Conservation (phyloP, 37 sponge, comb jelly and placozoan species). For the Haliclona indistincta region DNA sequence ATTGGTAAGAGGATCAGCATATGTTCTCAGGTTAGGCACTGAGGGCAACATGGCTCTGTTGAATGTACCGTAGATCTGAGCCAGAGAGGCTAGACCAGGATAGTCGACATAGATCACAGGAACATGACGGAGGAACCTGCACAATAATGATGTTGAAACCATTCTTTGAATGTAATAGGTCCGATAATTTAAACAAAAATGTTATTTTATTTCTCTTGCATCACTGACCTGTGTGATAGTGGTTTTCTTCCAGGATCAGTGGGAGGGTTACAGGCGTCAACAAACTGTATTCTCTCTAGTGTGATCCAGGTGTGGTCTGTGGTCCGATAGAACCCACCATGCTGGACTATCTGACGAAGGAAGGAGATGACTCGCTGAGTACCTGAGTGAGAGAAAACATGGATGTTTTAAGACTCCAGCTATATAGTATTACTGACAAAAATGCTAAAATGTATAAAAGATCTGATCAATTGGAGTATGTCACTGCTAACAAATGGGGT, state of each 20-base stretch:
- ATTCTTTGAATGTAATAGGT: conserved; percentile 5
- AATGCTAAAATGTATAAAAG: background rate
- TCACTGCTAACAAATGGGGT: too few species aligned
- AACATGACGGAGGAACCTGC: conserved; percentile 94
- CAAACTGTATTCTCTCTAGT: conserved; percentile 95
- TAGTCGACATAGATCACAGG: conserved; percentile 99
- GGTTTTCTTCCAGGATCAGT: conserved; percentile 97
- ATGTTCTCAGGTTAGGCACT: conserved; percentile 86
- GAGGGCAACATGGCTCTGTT: conserved; percentile 94
- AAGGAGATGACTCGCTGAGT: conserved; percentile 98
- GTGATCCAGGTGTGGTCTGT: conserved; percentile 93
- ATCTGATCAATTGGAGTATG: background rate
- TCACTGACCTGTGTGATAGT: conserved; percentile 75
- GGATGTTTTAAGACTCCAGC: background rate
- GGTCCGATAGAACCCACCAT: conserved; percentile 92
- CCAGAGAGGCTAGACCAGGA: conserved; percentile 87
- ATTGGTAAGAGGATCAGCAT: conserved; percentile 94
- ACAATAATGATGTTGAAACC: background rate
- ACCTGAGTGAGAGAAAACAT: conserved; percentile 30
- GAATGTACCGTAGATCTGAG: conserved; percentile 98
- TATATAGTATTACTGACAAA: background rate
- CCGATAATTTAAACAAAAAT: too few species aligned
- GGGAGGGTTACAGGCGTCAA: conserved; percentile 98
- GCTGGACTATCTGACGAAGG: conserved; percentile 95
- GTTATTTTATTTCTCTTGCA: background rate